Conservation (phyloP, 2,113 vertebrate species). For the Chiloscyllium plagiosum region DNA sequence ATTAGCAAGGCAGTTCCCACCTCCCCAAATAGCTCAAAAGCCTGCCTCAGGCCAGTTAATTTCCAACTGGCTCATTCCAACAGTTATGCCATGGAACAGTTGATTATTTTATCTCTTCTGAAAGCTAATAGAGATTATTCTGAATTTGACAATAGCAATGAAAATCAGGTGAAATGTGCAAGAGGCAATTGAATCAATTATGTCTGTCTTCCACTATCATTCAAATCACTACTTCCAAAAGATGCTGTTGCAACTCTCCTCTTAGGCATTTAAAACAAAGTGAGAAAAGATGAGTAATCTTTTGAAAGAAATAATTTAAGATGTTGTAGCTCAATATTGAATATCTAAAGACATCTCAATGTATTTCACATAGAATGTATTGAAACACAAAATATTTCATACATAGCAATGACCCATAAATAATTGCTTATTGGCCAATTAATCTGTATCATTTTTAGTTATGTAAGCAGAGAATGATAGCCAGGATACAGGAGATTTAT, state of each 20-base stretch:
- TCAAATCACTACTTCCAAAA: neutral
- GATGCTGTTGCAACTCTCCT: neutral
- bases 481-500: neutral
- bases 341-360: neutral
- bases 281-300: neutral
- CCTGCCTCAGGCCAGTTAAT: neutral
- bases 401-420: neutral
- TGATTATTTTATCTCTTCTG: neutral
- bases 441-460: neutral
- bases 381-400: neutral
- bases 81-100: neutral
- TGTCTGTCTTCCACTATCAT: neutral
- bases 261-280: neutral
- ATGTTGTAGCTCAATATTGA: neutral
- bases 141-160: neutral
- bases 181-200: neutral
- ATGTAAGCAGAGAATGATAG: neutral
- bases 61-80: neutral
- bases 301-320: neutral
- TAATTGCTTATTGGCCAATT: neutral
- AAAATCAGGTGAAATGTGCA: neutral
- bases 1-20: neutral
- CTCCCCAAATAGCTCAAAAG: neutral
- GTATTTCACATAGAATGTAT: neutral
- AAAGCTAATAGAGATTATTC: neutral